Percentiles rank a stretch among this genome's conserved stretches.
phyloP scores from a whole-genome alignment of 2,888 invertebrate genomes.

The Leuctra nigra region DNA sequence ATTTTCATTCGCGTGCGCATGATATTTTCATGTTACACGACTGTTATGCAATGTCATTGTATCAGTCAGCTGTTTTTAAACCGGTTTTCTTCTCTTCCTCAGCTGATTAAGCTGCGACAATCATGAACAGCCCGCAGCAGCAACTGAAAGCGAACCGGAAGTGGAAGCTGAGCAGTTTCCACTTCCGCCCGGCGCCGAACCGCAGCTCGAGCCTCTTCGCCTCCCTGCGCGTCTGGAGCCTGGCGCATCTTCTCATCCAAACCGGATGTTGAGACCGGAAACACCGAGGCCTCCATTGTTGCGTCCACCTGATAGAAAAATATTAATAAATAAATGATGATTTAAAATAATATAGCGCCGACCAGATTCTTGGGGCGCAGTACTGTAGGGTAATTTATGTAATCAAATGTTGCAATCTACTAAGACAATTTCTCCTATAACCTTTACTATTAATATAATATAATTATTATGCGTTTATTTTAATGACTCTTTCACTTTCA shows the following conservation, averaged over 20 bases:
- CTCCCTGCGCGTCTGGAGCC: constrained; percentile 34
- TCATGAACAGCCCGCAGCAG: constrained; percentile 7
- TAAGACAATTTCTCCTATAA: neutral
- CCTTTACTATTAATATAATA: neutral
- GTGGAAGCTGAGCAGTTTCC: constrained; percentile 6
- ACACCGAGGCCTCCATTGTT: neutral
- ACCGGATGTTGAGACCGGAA: constrained; percentile 31
- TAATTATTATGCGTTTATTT: no score
- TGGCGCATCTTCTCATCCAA: constrained; percentile 33
- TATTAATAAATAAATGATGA: constrained; percentile 12
- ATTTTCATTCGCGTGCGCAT: neutral
- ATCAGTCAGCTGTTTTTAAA: neutral
- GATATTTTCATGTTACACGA: neutral
- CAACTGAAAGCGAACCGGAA: constrained; percentile 9
- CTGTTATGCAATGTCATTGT: neutral
- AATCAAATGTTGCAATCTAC: constrained; percentile 7
- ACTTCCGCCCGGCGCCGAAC: constrained; percentile 15
- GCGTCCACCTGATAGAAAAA: constrained; percentile 7
- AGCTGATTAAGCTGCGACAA: neutral
- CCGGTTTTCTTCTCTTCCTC: neutral
- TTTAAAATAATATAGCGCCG: constrained; percentile 5
- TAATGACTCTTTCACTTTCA: neutral
- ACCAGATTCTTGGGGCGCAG: constrained; percentile 11
- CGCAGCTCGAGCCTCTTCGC: constrained; percentile 29
- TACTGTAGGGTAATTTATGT: constrained; percentile 10